Evolutionary conservation across 92 coral and sea anemone species (phyloP).

Genomic region (Muricea muricata): DNA sequence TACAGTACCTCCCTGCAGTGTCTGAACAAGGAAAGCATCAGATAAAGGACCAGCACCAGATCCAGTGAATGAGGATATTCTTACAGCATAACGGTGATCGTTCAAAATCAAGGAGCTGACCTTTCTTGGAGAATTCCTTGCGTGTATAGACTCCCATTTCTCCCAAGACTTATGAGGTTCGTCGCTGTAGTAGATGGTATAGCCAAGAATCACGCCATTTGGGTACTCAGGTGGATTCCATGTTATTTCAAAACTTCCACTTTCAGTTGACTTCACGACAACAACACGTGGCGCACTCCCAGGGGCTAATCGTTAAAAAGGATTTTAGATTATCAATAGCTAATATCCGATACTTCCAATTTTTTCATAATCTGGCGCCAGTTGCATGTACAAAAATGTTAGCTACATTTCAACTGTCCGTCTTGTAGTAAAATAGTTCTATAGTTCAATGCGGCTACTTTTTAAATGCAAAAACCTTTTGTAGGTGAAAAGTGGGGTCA

Average conservation of each 20-base stretch:
- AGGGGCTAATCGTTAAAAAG: slow-evolving; percentile 64
- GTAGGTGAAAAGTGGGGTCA: too few relatives aligned
- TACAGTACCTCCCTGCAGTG: slow-evolving; percentile 81
- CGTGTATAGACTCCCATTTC: slow-evolving; percentile 65
- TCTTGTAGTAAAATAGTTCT: too few relatives aligned
- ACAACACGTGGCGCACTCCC: slow-evolving; percentile 78
- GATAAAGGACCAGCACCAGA: slow-evolving; percentile 83
- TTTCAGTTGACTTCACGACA: slow-evolving; percentile 71
- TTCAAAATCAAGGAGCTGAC: not conserved
- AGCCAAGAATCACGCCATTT: slow-evolving; percentile 75
- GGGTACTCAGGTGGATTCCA: slow-evolving; percentile 89
- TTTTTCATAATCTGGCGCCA: too few relatives aligned
- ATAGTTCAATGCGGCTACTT: too few relatives aligned
- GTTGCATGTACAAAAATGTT: too few relatives aligned
- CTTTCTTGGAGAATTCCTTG: slow-evolving; percentile 35
- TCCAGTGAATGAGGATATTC: slow-evolving; percentile 8
- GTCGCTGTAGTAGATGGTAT: slow-evolving; percentile 73
- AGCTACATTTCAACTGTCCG: too few relatives aligned
- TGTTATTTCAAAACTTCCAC: slow-evolving; percentile 72
- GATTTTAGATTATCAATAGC: not conserved
- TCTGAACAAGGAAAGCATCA: slow-evolving; percentile 75
- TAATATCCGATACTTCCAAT: not conserved
- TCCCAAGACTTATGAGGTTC: slow-evolving; percentile 57
- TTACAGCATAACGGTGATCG: slow-evolving; percentile 44
- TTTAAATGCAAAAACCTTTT: too few relatives aligned